A percentile compares a stretch with the other conserved stretches of the same genome.
These are phyloP conservation scores for Sycophila texana DNA, from an alignment of 2,888 invertebrate species.

Conservation along the genomic window DNA sequence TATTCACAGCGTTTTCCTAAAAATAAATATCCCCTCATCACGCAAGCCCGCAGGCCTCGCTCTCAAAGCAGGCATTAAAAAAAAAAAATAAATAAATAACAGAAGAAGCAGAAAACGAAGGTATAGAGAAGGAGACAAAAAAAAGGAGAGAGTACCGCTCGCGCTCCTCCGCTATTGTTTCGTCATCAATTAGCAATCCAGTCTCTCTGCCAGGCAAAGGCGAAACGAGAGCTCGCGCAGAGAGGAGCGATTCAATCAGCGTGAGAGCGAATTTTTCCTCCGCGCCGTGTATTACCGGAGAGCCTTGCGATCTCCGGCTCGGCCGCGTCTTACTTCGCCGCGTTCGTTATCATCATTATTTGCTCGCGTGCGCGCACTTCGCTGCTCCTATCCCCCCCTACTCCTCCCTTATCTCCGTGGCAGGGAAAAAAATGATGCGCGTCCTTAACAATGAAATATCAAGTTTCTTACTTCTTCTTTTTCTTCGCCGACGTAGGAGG, in stretches of 20 bases:
- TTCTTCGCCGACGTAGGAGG: constrained; percentile 5
- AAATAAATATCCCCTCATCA: no score
- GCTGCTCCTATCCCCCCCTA: neutral
- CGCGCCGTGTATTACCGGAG: neutral
- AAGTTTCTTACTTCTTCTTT: constrained; percentile 49
- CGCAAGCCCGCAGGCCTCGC: no score
- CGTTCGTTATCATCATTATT: constrained; percentile 49
- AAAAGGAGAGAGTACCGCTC: no score
- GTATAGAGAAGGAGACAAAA: no score
- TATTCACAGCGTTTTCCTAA: no score
- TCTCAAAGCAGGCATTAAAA: no score
- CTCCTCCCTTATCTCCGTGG: neutral
- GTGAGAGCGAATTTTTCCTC: constrained; percentile 10
- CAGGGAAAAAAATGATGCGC: constrained; percentile 50
- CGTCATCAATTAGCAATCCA: neutral
- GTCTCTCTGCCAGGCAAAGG: neutral
- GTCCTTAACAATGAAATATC: constrained; percentile 56
- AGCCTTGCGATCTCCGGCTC: neutral
- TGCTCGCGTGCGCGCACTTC: constrained; percentile 21
- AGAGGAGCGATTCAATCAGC: constrained; percentile 24
- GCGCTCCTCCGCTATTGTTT: no score
- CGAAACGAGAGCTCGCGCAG: neutral
- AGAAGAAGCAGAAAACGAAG: no score
- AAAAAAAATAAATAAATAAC: no score
- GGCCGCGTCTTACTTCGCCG: neutral